A percentile compares a stretch with the other conserved stretches of the same genome.
Evolutionary conservation across 2,797 vertebrate species (phyloP).

Genomic region (Leucoraja ocellata): DNA sequence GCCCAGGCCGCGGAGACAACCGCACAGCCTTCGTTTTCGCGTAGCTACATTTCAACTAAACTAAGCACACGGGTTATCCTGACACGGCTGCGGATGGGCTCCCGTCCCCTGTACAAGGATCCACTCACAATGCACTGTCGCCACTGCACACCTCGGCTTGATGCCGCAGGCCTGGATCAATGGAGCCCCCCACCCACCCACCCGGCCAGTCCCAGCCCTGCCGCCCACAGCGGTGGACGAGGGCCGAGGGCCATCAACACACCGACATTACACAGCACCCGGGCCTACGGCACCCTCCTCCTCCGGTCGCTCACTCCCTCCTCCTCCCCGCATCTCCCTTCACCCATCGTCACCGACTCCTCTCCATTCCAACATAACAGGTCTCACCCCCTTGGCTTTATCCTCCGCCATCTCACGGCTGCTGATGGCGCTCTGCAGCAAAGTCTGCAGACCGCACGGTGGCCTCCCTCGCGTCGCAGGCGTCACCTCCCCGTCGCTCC

Average conservation of each 20-base stretch:
- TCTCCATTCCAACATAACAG: too few relatives aligned
- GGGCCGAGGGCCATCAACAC: too few relatives aligned
- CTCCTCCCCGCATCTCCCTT: too few relatives aligned
- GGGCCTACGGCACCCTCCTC: too few relatives aligned
- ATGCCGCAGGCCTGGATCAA: background rate
- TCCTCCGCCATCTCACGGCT: conserved; percentile 19
- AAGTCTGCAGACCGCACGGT: too few relatives aligned
- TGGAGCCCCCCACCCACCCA: background rate
- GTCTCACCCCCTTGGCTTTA: conserved; percentile 28
- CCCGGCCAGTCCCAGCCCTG: background rate
- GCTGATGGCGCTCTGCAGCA: too few relatives aligned
- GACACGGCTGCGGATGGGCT: background rate
- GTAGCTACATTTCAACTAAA: background rate
- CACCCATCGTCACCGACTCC: too few relatives aligned
- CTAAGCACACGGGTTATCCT: background rate
- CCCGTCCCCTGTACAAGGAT: background rate
- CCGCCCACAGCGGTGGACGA: too few relatives aligned
- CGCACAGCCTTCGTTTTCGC: background rate
- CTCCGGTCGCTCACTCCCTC: too few relatives aligned
- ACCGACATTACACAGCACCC: too few relatives aligned
- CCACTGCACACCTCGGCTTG: background rate
- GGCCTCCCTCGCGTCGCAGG: too few relatives aligned
- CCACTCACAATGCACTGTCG: background rate
- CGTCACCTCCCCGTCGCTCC: too few relatives aligned
- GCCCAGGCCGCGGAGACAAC: background rate